Evolutionary conservation across 1,140 invertebrate species (phyloP).

Genomic region (Cardiocondyla obscurior): DNA sequence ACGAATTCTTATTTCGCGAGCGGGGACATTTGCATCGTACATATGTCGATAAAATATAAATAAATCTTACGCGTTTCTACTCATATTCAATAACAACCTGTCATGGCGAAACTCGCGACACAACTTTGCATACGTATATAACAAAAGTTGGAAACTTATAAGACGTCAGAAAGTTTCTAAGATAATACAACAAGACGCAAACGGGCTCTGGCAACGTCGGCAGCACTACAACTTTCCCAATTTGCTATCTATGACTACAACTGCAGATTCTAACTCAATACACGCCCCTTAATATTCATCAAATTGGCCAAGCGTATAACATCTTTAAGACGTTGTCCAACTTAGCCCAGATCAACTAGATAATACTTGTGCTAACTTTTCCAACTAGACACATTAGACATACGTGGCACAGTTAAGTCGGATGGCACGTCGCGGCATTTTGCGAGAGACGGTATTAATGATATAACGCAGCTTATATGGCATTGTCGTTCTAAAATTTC

Average conservation of each 20-base stretch:
- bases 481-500: background rate
- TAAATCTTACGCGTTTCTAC: constrained; percentile 42
- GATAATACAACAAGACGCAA: constrained; percentile 76
- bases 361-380: constrained; percentile 47
- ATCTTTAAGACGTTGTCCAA: constrained; percentile 52
- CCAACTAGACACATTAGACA: constrained; percentile 49
- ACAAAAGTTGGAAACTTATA: constrained; percentile 77
- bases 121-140: constrained; percentile 76
- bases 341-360: constrained; percentile 44
- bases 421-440: background rate
- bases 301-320: constrained; percentile 54
- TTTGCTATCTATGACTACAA: constrained; percentile 75
- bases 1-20: background rate
- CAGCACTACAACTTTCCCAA: constrained; percentile 74
- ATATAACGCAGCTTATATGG: constrained; percentile 17
- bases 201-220: constrained; percentile 59
- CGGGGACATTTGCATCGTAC: constrained; percentile 1
- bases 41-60: constrained; percentile 55
- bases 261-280: constrained; percentile 72
- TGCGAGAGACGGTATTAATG: background rate
- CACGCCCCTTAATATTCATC: constrained; percentile 74
- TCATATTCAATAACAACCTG: constrained; percentile 70
- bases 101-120: constrained; percentile 55
- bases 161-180: constrained; percentile 77
- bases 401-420: constrained; percentile 32